Conservation (phyloP, 2,113 vertebrate genomes). For the Phalacrocorax brasilianus region DNA sequence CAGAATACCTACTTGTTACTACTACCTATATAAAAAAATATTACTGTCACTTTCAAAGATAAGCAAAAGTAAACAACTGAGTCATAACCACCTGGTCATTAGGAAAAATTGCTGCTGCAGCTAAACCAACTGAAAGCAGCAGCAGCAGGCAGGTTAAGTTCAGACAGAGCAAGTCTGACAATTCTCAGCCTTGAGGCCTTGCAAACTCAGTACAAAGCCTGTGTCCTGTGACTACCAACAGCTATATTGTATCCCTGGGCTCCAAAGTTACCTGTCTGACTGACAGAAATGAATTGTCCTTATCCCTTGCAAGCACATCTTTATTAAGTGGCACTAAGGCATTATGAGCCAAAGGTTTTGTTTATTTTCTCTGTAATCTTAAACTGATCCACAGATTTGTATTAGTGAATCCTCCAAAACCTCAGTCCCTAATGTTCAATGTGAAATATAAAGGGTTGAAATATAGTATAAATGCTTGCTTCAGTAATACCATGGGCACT, state of each 20-base stretch:
- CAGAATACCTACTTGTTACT: not conserved
- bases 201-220: not conserved
- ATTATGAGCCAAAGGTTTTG: not conserved
- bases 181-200: not conserved
- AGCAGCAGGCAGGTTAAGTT: not conserved
- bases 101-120: not conserved
- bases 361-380: not conserved
- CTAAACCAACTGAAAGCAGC: not conserved
- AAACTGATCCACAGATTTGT: not conserved
- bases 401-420: not conserved
- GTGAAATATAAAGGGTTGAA: not conserved
- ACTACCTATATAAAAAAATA: not conserved
- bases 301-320: not conserved
- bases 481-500: not conserved
- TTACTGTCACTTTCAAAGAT: not conserved
- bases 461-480: not conserved
- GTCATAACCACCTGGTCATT: not conserved
- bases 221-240: too few species aligned
- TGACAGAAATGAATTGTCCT: not conserved
- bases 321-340: slow-evolving; percentile 5
- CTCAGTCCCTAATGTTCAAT: not conserved
- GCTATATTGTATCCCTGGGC: too few species aligned
- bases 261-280: not conserved
- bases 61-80: not conserved
- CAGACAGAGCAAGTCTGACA: not conserved